phyloP scores from a whole-genome alignment of 2,888 invertebrate species.

The Antheraea assamensis region DNA sequence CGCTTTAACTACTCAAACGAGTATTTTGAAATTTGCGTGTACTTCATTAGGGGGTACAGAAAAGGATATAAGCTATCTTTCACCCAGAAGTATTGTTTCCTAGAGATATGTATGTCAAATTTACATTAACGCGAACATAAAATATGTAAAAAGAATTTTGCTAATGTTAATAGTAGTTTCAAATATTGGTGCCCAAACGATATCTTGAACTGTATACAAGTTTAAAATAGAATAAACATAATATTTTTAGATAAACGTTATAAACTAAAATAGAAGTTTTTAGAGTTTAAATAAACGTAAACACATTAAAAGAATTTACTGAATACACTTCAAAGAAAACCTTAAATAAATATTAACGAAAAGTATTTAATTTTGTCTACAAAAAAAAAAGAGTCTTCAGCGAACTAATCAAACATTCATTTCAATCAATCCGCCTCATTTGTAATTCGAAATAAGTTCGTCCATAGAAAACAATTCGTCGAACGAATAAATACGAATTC shows the following conservation, averaged over 20 bases:
- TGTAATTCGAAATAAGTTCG: constrained; percentile 21
- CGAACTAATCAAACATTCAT: constrained; percentile 55
- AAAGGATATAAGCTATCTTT: too few species aligned
- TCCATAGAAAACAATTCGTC: constrained; percentile 1
- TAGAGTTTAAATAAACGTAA: neutral
- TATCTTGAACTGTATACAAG: too few species aligned
- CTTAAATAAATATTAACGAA: neutral
- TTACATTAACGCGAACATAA: too few species aligned
- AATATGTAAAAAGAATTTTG: too few species aligned
- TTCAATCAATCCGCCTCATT: constrained; percentile 27
- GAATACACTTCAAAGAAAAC: neutral
- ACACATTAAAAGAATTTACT: neutral
- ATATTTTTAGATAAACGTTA: neutral
- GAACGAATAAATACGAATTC: constrained; percentile 4
- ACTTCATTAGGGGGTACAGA: too few species aligned
- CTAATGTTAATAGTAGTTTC: too few species aligned
- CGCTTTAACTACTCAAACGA: too few species aligned
- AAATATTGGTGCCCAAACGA: too few species aligned
- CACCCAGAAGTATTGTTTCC: too few species aligned
- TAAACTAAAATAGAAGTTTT: neutral
- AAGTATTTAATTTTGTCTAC: neutral
- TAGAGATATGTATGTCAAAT: too few species aligned
- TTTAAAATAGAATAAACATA: too few species aligned
- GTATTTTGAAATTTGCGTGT: too few species aligned
- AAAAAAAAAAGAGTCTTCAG: neutral